Evolutionary conservation across 2,888 invertebrate genomes (phyloP).

Genomic region (Unio delphinus): DNA sequence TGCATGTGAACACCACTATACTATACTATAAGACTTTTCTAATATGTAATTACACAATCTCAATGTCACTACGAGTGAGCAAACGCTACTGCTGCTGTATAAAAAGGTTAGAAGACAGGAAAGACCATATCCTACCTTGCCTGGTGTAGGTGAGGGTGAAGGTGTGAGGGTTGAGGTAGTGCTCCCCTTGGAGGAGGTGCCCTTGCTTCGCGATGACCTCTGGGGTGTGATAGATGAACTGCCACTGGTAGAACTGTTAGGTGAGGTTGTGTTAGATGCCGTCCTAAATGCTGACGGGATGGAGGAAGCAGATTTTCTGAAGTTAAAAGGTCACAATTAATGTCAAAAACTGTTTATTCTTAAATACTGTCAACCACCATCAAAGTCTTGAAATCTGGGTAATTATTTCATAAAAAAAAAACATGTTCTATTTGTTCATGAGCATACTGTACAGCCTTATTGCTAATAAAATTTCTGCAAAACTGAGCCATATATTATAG

Average conservation of each 20-base stretch:
- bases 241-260: constrained; percentile 65
- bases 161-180: constrained; percentile 68
- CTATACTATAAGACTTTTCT: no score
- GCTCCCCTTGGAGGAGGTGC: constrained; percentile 63
- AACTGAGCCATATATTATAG: no score
- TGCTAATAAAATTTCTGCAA: no score
- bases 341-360: background rate
- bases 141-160: constrained; percentile 65
- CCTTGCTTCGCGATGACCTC: constrained; percentile 54
- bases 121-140: constrained; percentile 45
- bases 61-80: no score
- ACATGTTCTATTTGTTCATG: no score
- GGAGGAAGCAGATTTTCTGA: constrained; percentile 27
- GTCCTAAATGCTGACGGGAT: constrained; percentile 52
- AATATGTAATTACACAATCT: no score
- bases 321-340: constrained; percentile 3
- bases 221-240: constrained; percentile 64
- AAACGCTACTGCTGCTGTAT: no score
- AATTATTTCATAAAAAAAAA: no score
- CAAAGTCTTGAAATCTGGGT: no score
- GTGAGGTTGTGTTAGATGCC: constrained; percentile 62
- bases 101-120: no score
- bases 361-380: background rate
- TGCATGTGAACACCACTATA: no score
- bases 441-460: no score